A percentile compares a stretch with the other conserved stretches of the same genome.
Conservation (phyloP, 2,888 invertebrate species). For the Parochlus steinenii region DNA sequence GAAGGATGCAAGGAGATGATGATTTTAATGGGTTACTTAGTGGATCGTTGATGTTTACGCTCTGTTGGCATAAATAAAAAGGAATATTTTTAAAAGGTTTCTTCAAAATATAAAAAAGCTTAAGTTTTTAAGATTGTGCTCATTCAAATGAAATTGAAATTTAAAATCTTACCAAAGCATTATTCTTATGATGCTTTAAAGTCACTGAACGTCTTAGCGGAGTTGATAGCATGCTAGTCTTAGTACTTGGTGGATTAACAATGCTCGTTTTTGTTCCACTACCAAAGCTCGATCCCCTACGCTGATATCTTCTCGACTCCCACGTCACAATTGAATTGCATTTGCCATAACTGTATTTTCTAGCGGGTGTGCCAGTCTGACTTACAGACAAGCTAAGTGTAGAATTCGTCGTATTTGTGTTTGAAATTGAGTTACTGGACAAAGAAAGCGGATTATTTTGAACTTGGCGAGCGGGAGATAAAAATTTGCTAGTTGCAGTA, state of each 20-base stretch:
- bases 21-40: conserved; percentile 22
- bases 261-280: conserved; percentile 40
- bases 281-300: conserved; percentile 56
- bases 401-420: conserved; percentile 24
- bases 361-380: conserved; percentile 22
- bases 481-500: conserved; percentile 17
- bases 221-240: conserved; percentile 26
- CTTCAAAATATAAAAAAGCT: no score
- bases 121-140: no score
- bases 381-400: conserved; percentile 32
- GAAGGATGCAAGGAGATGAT: conserved; percentile 37
- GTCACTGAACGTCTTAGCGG: conserved; percentile 43
- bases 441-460: conserved; percentile 2
- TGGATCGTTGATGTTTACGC: conserved; percentile 11
- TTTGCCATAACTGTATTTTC: conserved; percentile 33
- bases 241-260: conserved; percentile 36
- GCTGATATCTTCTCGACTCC: conserved; percentile 45
- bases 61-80: no score
- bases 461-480: conserved; percentile 8
- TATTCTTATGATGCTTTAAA: conserved; percentile 34
- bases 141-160: no score
- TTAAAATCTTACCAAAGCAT: no score
- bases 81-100: no score
- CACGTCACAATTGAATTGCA: conserved; percentile 48
- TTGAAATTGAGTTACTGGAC: neutral